Evolutionary conservation across 2,888 invertebrate genomes (phyloP).

Genomic region (Candidula unifasciata): DNA sequence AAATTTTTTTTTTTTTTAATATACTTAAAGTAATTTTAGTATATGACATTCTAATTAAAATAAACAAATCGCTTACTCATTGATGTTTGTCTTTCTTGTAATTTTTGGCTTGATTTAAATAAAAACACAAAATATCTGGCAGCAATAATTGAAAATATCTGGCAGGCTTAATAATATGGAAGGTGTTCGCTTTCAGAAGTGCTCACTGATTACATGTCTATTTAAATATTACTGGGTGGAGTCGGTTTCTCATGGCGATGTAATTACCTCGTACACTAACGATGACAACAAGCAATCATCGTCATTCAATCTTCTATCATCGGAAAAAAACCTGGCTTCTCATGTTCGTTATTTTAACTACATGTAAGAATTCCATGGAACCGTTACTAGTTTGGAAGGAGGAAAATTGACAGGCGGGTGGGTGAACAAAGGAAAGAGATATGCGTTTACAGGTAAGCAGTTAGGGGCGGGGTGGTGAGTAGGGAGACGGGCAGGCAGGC

Average conservation of each 20-base stretch:
- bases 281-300: conserved; percentile 35
- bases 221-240: conserved; percentile 12
- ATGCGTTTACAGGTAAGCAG: too few relatives aligned
- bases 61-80: too few relatives aligned
- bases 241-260: conserved; percentile 13
- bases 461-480: too few relatives aligned
- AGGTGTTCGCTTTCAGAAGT: conserved; percentile 27
- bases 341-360: conserved; percentile 2
- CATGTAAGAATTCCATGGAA: background rate
- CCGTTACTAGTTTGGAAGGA: too few relatives aligned
- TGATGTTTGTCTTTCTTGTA: background rate
- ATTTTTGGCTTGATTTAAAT: background rate
- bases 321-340: background rate
- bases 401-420: too few relatives aligned
- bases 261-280: conserved; percentile 23
- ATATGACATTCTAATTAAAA: too few relatives aligned
- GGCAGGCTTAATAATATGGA: conserved; percentile 12
- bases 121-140: conserved; percentile 16
- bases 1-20: too few relatives aligned
- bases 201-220: conserved; percentile 26
- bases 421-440: too few relatives aligned
- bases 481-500: too few relatives aligned
- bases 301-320: background rate
- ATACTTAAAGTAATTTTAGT: too few relatives aligned
- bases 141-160: conserved; percentile 10